phyloP scores from a whole-genome alignment of 2,888 invertebrate species.

The Cantharis rufa region DNA sequence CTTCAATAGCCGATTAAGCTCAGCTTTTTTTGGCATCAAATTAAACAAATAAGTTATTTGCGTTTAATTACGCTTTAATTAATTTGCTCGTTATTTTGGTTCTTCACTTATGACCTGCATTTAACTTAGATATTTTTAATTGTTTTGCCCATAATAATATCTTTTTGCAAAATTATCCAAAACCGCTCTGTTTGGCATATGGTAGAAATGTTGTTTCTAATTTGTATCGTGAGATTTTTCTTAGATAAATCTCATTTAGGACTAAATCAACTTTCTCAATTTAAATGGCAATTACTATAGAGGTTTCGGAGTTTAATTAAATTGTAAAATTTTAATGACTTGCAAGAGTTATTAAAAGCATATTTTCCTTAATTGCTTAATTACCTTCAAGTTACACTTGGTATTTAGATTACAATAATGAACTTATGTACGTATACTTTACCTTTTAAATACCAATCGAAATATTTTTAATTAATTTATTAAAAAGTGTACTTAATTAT shows the following conservation, averaged over 20 bases:
- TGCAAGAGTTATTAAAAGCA: background rate
- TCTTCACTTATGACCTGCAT: background rate
- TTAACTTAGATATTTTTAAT: background rate
- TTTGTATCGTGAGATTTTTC: background rate
- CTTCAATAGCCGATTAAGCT: background rate
- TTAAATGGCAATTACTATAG: background rate
- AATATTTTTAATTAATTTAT: background rate
- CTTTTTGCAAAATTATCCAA: background rate
- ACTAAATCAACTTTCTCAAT: background rate
- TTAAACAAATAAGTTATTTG: background rate
- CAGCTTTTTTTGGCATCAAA: background rate
- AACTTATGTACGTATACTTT: background rate
- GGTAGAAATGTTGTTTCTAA: background rate
- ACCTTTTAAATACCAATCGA: background rate
- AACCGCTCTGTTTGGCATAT: background rate
- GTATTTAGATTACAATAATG: background rate
- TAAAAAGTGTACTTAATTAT: background rate
- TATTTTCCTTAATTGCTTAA: conserved; percentile 4
- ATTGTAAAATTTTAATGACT: conserved; percentile 1
- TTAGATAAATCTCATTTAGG: background rate
- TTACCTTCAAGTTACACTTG: background rate
- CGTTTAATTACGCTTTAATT: background rate
- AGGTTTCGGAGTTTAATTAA: background rate
- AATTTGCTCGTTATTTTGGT: background rate
- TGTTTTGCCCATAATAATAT: background rate